Percentiles rank a stretch among this genome's conserved stretches.
Conservation (phyloP, 2,113 vertebrate species). For the Progne subis region DNA sequence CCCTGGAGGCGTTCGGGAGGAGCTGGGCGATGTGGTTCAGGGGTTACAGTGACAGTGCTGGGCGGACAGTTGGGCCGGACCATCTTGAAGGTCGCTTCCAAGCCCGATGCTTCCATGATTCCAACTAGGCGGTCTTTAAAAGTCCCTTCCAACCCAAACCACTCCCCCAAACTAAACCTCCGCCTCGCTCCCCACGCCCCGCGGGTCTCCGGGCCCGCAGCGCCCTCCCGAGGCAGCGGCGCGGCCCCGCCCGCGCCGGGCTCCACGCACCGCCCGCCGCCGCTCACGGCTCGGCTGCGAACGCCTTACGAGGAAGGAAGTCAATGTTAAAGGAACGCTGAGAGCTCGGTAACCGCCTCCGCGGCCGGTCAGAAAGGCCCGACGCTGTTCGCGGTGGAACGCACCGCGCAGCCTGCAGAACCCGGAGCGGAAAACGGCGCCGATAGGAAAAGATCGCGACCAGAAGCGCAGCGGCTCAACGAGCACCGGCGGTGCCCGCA, state of each 20-base stretch:
- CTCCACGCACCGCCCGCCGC: background rate
- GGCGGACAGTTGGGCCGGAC: background rate
- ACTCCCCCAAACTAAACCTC: no score
- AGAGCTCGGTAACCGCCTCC: background rate
- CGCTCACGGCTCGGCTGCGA: background rate
- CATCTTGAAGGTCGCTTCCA: background rate
- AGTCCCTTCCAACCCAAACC: background rate
- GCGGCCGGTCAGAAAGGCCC: background rate
- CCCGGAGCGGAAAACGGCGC: background rate
- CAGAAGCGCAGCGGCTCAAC: background rate
- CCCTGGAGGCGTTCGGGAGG: background rate
- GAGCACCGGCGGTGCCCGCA: background rate
- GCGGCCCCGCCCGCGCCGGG: background rate
- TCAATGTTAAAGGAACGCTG: background rate
- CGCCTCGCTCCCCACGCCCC: background rate
- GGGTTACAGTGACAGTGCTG: background rate
- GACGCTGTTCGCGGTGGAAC: fast-evolving
- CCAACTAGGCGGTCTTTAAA: background rate
- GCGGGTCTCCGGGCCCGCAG: background rate
- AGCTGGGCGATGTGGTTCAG: no score
- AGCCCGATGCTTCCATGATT: background rate
- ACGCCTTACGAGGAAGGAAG: background rate
- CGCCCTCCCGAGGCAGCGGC: background rate
- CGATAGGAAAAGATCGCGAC: fast-evolving
- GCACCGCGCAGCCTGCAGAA: background rate